Evolutionary conservation across 37 sponge, comb jelly and placozoan genomes (phyloP), one percentile per base, ranked within the genome.

Genomic region (Aphrocallistes beatrix): DNA sequence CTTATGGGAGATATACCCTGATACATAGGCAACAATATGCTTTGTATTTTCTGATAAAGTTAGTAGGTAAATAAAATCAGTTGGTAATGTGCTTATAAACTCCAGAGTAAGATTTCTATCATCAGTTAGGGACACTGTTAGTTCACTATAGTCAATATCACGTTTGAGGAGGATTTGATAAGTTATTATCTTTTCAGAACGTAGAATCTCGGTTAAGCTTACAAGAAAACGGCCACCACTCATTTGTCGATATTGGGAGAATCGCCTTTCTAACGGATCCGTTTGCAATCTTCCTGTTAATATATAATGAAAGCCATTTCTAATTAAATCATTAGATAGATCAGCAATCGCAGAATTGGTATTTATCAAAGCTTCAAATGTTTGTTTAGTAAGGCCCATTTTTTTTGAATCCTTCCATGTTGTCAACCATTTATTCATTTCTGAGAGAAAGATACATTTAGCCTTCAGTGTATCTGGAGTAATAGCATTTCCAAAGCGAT

Each of bases 181-280:
- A 28, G 75, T 60, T 60, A 60, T 32, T 60, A 60, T 60, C 75
- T 60, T 60, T 60, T 60, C 75, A 60, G 34, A 28, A 32, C 75
- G 75, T 60, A n/a, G n/a, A n/a, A 60, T 60, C 75, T 60, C 75
- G 21, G 75, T 60, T 28, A 60, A 60, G n/a, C 75, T 60, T 30
- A 60, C 75, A 1, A 60, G 75, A 60, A 60, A 60, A 60, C 75
- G 75, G n/a, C 75, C 75, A 30, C 75, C 75, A 60, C 75, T 60
- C 32, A 60, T 60, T 21, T 60, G 75, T 60, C 75, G 8, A 60
- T 28, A 60, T 60, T 60, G 75, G 8, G 75, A 60, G 21, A 60
- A 60, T 60, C 75, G 8, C 75, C 75, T 60, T 60, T 32, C 75
- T n/a, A 60, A 60, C n/a, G 75, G 75, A 60, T 60, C 75, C 28